Evolutionary conservation across 2,888 invertebrate species (phyloP).

Genomic region (Exocentrus adspersus): DNA sequence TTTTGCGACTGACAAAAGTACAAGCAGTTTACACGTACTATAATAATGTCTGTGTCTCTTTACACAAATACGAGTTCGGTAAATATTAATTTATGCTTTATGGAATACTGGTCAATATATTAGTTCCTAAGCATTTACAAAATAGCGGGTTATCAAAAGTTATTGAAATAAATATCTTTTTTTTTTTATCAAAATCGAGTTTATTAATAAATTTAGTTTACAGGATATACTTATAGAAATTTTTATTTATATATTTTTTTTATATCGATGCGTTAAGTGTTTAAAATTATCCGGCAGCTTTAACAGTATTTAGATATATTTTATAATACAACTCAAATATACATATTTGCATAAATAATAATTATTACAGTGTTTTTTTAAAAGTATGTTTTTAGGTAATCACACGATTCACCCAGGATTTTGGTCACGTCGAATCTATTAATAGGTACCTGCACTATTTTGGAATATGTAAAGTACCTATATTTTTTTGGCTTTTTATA

Average conservation of each 20-base stretch:
- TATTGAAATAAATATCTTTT: conserved; percentile 23
- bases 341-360: no score
- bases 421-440: no score
- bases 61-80: background rate
- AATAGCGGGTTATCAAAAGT: conserved; percentile 10
- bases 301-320: conserved; percentile 23
- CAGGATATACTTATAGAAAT: conserved; percentile 28
- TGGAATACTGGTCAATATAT: no score
- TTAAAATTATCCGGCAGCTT: conserved; percentile 26
- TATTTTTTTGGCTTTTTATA: no score
- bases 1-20: background rate
- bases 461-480: no score
- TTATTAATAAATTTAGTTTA: conserved; percentile 30
- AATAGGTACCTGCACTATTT: no score
- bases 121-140: no score
- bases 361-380: conserved; percentile 19
- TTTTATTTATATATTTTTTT: conserved; percentile 24
- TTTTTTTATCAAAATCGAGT: conserved; percentile 28
- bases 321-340: conserved; percentile 15
- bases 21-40: background rate
- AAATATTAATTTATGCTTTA: no score
- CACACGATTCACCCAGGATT: background rate
- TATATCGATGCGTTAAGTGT: conserved; percentile 26
- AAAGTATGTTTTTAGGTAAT: background rate
- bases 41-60: background rate